Evolutionary conservation across 2,113 vertebrate genomes (phyloP), one percentile per base, ranked within the genome.

Genomic region (Mastomys coucha): DNA sequence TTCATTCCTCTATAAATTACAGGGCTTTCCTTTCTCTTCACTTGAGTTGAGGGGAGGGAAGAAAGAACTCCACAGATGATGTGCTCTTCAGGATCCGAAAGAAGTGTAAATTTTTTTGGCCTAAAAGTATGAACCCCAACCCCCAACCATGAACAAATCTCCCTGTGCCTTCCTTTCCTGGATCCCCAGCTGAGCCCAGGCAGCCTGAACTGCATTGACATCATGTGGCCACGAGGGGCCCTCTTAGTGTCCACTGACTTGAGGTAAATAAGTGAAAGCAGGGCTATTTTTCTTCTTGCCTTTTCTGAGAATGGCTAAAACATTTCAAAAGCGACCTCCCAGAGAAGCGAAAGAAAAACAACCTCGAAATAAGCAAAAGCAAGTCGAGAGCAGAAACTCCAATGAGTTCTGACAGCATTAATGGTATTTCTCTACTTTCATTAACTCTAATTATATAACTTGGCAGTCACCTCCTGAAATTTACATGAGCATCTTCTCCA

Each of bases 371-470:
- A 88, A 14, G 69, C 22, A 95, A 96, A 91, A 80, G 45, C 10
- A 65, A 63, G 91, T 94, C 12, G 86, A 82, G 31, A 91, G 39
- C 69, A 94, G 60, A 95, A n/a, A 93, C n/a, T 86, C 36, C 67
- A 96, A 36, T 95, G 70, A 96, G 20, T 91, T 95, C 70, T 88
- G 24, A 90, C 51, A 97, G 20, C n/a, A 93, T 63, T 91, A 84
- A 94, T 95, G 65, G 80, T n/a, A 88, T 93, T 22, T 67, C 80
- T 95, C 75, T 88, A 76, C 36, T 89, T 96, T 93, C 76, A 63
- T 76, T 91, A 97, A 95, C 70, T 96, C 94, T 95, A 87, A 94
- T 89, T 90, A 82, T 16, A 45, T 92, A 86, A 94, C 60, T 92
- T 94, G 78, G 53, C 67, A 94, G 78, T 88, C 78, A 91, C 82